Conservation (phyloP, 2,113 vertebrate species). For the Tapirus terrestris region DNA sequence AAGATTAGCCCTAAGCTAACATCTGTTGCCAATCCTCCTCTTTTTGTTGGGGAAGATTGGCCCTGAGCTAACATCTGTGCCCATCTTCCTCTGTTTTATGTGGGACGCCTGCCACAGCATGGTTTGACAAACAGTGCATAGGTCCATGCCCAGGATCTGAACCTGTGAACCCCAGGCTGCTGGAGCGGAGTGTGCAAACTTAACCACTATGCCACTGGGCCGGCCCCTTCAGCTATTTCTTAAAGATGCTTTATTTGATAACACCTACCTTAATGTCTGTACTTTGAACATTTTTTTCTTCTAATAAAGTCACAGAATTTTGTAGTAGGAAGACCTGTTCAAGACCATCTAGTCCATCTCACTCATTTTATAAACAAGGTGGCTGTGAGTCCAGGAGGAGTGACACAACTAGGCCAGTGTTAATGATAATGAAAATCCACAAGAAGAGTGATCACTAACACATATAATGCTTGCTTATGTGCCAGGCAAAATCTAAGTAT, state of each 20-base stretch:
- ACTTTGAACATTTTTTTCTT: not conserved
- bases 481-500: not conserved
- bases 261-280: not conserved
- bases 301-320: not conserved
- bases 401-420: not conserved
- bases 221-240: not conserved
- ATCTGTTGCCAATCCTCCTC: too few species aligned
- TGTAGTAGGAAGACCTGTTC: not conserved
- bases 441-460: not conserved
- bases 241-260: conserved; percentile 11
- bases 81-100: too few species aligned
- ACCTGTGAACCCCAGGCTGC: too few species aligned
- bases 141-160: too few species aligned
- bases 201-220: too few species aligned
- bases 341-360: not conserved
- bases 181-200: too few species aligned
- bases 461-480: not conserved
- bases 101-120: too few species aligned
- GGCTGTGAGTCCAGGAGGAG: not conserved
- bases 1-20: too few species aligned
- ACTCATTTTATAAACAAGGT: not conserved
- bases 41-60: too few species aligned
- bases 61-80: too few species aligned
- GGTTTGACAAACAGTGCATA: too few species aligned
- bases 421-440: conserved; percentile 14